phyloP scores from a whole-genome alignment of 2,113 vertebrate species.

The Cynocephalus volans region DNA sequence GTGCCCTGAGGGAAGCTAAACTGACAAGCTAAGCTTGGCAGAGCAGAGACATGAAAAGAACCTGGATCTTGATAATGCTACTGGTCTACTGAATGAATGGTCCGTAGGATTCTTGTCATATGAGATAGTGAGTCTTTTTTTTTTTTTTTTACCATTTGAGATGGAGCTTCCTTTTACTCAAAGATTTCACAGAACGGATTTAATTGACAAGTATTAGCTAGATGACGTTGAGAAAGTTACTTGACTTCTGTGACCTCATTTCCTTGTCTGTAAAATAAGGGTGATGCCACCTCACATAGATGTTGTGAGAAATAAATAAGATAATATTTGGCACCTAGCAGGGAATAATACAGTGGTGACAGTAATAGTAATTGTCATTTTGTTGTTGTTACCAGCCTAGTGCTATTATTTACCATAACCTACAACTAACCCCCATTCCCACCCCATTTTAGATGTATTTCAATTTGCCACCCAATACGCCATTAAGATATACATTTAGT shows the following conservation, averaged over 20 bases:
- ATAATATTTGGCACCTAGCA: background rate
- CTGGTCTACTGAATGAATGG: background rate
- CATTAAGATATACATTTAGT: background rate
- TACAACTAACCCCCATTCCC: background rate
- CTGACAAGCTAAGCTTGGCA: background rate
- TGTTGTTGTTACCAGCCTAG: background rate
- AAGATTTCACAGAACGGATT: background rate
- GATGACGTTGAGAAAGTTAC: background rate
- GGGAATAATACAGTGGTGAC: background rate
- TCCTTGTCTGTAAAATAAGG: background rate
- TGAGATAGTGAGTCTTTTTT: background rate
- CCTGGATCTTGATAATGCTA: background rate
- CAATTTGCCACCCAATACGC: background rate
- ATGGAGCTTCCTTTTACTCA: background rate
- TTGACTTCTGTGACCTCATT: background rate
- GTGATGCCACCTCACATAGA: background rate
- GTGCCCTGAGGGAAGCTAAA: background rate
- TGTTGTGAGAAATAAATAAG: conserved; percentile 26
- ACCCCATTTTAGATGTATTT: background rate
- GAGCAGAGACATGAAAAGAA: background rate
- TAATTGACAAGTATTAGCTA: background rate
- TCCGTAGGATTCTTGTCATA: background rate
- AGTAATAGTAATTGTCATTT: background rate
- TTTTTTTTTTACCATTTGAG: background rate
- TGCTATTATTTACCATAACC: background rate